phyloP scores from a whole-genome alignment of 1,140 invertebrate genomes.

The Drosophila bocqueti region DNA sequence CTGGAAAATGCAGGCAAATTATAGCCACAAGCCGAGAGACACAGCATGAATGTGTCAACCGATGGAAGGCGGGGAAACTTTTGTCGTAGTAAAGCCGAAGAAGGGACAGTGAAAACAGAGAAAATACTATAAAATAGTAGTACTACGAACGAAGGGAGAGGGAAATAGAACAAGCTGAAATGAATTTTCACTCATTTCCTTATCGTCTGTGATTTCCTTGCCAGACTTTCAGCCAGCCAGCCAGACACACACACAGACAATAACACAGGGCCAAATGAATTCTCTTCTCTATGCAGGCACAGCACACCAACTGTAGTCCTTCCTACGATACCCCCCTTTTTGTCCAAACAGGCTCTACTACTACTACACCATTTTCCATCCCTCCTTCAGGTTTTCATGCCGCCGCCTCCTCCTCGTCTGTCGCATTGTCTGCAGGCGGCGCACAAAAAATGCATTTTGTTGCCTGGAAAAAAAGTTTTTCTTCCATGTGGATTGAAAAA shows the following conservation, averaged over 20 bases:
- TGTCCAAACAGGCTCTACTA: background rate
- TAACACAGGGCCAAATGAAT: slow-evolving; percentile 64
- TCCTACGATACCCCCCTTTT: background rate
- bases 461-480: slow-evolving; percentile 65
- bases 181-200: slow-evolving; percentile 84
- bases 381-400: background rate
- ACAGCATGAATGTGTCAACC: slow-evolving; percentile 30
- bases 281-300: slow-evolving; percentile 81
- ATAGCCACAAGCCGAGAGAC: slow-evolving; percentile 41
- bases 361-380: background rate
- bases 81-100: slow-evolving; percentile 15
- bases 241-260: slow-evolving; percentile 41
- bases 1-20: slow-evolving; percentile 72
- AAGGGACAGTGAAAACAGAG: slow-evolving; percentile 15
- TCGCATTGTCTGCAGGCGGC: slow-evolving; percentile 67
- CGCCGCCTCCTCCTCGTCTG: slow-evolving; percentile 26
- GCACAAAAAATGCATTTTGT: slow-evolving; percentile 81
- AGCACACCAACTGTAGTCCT: slow-evolving; percentile 25
- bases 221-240: slow-evolving; percentile 46
- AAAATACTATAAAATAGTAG: slow-evolving; percentile 54
- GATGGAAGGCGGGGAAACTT: slow-evolving; percentile 2
- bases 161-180: slow-evolving; percentile 55
- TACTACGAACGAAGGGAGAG: slow-evolving; percentile 7
- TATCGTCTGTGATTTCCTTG: slow-evolving; percentile 84
- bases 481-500: slow-evolving; percentile 27